Percentiles rank a stretch among this genome's conserved stretches.
Evolutionary conservation across 2,113 vertebrate genomes (phyloP).

Genomic region (Catharus minimus): DNA sequence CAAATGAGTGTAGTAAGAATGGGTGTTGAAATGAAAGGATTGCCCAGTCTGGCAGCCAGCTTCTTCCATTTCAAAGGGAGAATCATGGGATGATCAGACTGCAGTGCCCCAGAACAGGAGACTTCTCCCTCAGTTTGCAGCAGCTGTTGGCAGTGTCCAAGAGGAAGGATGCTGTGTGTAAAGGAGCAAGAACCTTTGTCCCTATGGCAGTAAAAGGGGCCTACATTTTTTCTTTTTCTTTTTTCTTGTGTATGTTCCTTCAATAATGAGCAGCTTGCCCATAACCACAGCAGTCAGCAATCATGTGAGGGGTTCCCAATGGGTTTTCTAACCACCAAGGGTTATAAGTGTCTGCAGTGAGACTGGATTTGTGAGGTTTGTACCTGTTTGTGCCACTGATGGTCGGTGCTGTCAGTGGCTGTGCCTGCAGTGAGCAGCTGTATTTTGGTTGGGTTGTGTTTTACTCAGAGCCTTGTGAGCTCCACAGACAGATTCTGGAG

Average conservation of each 20-base stretch:
- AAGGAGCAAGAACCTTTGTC: not conserved
- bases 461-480: not conserved
- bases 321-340: not conserved
- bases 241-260: not conserved
- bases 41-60: not conserved
- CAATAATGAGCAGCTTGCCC: not conserved
- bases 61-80: not conserved
- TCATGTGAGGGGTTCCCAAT: not conserved
- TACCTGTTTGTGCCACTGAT: not conserved
- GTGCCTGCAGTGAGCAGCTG: not conserved
- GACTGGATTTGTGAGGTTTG: not conserved
- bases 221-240: too few species aligned
- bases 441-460: not conserved
- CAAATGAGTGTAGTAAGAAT: not conserved
- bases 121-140: not conserved
- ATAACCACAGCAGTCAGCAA: not conserved
- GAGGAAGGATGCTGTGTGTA: not conserved
- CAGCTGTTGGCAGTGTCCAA: not conserved
- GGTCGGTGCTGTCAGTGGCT: rapidly evolving
- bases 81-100: not conserved
- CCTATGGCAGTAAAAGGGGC: not conserved
- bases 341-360: not conserved
- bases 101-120: not conserved
- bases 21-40: not conserved
- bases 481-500: not conserved